phyloP scores from a whole-genome alignment of 2,113 vertebrate genomes.

The Limanda limanda region DNA sequence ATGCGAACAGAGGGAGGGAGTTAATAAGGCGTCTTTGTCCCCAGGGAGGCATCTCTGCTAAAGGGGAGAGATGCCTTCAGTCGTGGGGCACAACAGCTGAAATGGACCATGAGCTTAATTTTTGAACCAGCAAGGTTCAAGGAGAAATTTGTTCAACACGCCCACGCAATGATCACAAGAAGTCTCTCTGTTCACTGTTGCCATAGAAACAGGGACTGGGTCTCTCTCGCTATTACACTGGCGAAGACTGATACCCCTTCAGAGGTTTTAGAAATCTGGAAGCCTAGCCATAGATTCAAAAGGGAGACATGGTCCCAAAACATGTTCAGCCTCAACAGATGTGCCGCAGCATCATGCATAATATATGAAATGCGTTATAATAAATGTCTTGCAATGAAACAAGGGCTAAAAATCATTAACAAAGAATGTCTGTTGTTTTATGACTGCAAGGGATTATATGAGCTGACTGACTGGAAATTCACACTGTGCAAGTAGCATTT shows the following conservation, averaged over 20 bases:
- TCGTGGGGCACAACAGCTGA: constrained; percentile 39
- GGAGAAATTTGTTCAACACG: constrained; percentile 41
- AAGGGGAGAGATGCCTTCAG: constrained; percentile 44
- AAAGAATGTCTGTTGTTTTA: neutral
- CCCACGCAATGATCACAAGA: constrained; percentile 57
- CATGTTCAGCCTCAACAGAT: constrained; percentile 22
- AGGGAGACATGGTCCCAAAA: constrained; percentile 44
- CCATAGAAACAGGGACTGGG: constrained; percentile 73
- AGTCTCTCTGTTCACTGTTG: constrained; percentile 67
- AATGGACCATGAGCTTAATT: constrained; percentile 43
- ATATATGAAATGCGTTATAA: constrained; percentile 22
- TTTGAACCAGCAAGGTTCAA: constrained; percentile 39
- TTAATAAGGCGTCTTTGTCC: constrained; percentile 49
- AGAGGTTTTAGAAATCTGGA: constrained; percentile 33
- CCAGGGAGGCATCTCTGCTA: constrained; percentile 23
- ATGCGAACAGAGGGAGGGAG: constrained; percentile 21
- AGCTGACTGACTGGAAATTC: constrained; percentile 2
- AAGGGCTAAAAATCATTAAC: too few relatives aligned
- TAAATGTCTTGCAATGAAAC: neutral
- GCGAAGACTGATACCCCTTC: constrained; percentile 50
- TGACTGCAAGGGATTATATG: neutral
- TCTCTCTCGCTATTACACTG: constrained; percentile 35
- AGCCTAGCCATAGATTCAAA: constrained; percentile 45
- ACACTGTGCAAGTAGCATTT: constrained; percentile 8
- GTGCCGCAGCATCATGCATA: constrained; percentile 2